These are phyloP conservation scores for Cheilosia pagana DNA, from an alignment of 2,888 invertebrate species.

Conservation along the genomic window DNA sequence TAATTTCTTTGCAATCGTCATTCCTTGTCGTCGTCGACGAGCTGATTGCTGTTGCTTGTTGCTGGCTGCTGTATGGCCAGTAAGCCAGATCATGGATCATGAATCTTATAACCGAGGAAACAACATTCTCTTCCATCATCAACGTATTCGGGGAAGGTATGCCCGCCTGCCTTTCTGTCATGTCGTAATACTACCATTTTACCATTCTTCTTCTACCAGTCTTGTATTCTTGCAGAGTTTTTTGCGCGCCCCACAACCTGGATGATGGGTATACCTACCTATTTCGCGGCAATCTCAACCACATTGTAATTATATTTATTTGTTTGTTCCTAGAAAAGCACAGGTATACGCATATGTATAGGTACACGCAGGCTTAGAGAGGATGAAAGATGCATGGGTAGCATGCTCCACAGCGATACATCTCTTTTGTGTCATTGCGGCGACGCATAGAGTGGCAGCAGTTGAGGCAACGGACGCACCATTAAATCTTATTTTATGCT, in stretches of 20 bases:
- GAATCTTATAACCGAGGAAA: conserved; percentile 40
- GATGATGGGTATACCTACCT: conserved; percentile 23
- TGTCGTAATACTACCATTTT: conserved; percentile 64
- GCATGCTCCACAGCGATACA: conserved; percentile 56
- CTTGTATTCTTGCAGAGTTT: conserved; percentile 1
- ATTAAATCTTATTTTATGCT: conserved; percentile 72
- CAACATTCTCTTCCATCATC: conserved; percentile 71
- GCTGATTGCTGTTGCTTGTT: conserved; percentile 39
- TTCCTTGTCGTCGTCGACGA: conserved; percentile 35
- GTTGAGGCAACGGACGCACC: conserved; percentile 55
- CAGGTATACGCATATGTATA: background rate
- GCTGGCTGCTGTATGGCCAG: conserved; percentile 47
- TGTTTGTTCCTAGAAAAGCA: conserved; percentile 58
- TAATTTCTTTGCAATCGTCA: conserved; percentile 66
- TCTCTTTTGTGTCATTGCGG: conserved; percentile 60
- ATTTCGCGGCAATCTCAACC: conserved; percentile 40
- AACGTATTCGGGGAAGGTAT: conserved; percentile 18
- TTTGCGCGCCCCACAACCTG: conserved; percentile 30
- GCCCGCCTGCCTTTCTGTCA: conserved; percentile 41
- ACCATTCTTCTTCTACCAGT: conserved; percentile 46
- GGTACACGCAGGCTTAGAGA: background rate
- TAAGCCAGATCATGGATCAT: conserved; percentile 62
- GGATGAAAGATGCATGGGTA: conserved; percentile 38
- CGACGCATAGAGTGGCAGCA: conserved; percentile 50
- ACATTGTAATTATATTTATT: conserved; percentile 71